Base-by-base conservation (phyloP, 1,140 invertebrate species). In the Lepidurus couesii region DNA sequence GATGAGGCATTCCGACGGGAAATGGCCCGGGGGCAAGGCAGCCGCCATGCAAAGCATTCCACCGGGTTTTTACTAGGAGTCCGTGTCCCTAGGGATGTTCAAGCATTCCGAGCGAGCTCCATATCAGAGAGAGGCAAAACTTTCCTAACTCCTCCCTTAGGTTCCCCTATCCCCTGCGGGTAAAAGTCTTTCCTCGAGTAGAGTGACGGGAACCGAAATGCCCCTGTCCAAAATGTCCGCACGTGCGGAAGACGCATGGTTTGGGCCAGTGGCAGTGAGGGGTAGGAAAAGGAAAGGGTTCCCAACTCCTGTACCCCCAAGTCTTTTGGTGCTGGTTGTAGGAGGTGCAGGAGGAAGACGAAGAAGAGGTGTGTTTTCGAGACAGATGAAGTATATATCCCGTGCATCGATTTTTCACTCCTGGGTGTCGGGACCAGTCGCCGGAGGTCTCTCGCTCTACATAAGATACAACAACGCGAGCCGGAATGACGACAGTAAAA, bases 331-430 rank as follows among this genome's bases (percentile, higher is more conserved):
- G 16, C 16, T 65, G n/a, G 53, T 65, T n/a, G 1, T 65, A 21
- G 53, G 16, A 65, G 53, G 34, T 34, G 34, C 34, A 34, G 34
- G 34, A 34, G 34, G 34, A 34, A 34, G 34, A 34, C 34, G 34
- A 34, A 21, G 21, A 65, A 21, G 53, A 65, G 53, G 53, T 21
- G 53, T 65, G 53, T 65, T 65, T 13, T 65, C 13, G 21, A 65
- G 53, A 65, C 53, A 65, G 53, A 65, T 65, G 53, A 65, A 65
- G 53, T 21, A 65, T 16, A 65, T 21, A 65, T 65, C 53, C 16
- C 53, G 13, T 9, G 53, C 53, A 65, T 65, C 53, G 53, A 65
- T 65, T 65, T 65, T 65, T 65, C 53, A n/a, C n/a, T 65, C 53
- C 16, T n/a, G 53, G 53, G 53, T 65, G 53, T 21, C 13, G 53